Evolutionary conservation across 2,888 invertebrate genomes (phyloP).

Genomic region (Caenorhabditis drosophilae): DNA sequence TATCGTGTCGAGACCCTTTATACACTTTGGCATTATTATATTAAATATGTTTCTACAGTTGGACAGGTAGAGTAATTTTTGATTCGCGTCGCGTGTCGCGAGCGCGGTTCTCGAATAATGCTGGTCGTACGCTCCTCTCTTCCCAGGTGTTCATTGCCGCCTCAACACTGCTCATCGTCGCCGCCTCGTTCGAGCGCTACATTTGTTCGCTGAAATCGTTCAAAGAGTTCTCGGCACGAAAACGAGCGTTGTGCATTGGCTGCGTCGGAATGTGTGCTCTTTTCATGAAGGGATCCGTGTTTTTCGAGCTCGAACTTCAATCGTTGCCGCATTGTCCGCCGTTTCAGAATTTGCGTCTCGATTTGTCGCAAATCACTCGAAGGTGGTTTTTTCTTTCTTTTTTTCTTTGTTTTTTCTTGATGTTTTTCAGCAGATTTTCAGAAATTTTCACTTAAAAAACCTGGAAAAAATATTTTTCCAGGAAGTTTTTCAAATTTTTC

Average conservation of each 20-base stretch:
- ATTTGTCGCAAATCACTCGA: slow-evolving; percentile 35
- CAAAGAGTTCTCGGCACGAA: slow-evolving; percentile 30
- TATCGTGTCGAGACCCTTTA: slow-evolving; percentile 43
- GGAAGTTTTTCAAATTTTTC: too few species aligned
- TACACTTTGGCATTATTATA: slow-evolving; percentile 53
- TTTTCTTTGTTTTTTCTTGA: too few species aligned
- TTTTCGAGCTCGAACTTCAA: slow-evolving; percentile 42
- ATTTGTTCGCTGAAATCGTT: slow-evolving; percentile 38
- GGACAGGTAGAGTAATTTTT: slow-evolving; percentile 31
- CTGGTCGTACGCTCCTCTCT: too few species aligned
- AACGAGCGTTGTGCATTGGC: slow-evolving; percentile 22
- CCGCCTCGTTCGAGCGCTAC: slow-evolving; percentile 59
- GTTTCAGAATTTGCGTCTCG: slow-evolving; percentile 35
- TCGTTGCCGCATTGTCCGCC: slow-evolving; percentile 37
- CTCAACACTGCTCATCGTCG: slow-evolving; percentile 57
- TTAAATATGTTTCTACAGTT: slow-evolving; percentile 48
- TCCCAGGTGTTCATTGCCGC: slow-evolving; percentile 50
- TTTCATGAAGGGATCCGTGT: slow-evolving; percentile 46
- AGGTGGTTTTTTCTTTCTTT: slow-evolving; percentile 27
- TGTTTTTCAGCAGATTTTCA: too few species aligned
- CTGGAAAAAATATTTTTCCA: too few species aligned
- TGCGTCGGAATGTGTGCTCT: slow-evolving; percentile 33
- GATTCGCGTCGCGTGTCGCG: neutral
- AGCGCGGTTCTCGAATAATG: too few species aligned
- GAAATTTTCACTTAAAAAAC: too few species aligned